phyloP scores from a whole-genome alignment of 2,888 invertebrate genomes.

The Brenthis ino region DNA sequence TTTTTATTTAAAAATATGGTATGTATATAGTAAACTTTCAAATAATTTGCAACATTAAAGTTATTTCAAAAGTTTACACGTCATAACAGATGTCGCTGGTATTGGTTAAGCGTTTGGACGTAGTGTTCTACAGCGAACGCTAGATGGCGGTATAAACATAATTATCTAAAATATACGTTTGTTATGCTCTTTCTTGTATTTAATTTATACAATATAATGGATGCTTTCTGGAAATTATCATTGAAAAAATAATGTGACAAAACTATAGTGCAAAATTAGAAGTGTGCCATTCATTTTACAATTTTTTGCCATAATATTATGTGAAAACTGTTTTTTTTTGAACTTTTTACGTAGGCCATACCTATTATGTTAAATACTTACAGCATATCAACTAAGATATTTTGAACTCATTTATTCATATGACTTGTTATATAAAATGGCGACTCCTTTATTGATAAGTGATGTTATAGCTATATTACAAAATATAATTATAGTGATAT shows the following conservation, averaged over 20 bases:
- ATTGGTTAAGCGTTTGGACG: background rate
- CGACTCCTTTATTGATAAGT: constrained; percentile 18
- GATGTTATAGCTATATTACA: constrained; percentile 27
- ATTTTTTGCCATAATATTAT: constrained; percentile 4
- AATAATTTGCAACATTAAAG: background rate
- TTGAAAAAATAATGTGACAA: background rate
- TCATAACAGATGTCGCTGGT: constrained; percentile 8
- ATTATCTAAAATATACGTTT: background rate
- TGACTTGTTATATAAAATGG: constrained; percentile 6
- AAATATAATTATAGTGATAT: constrained; percentile 22
- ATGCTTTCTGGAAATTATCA: background rate
- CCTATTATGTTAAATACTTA: constrained; percentile 3
- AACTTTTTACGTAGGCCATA: constrained; percentile 1
- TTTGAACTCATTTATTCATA: background rate
- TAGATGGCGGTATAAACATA: constrained; percentile 2
- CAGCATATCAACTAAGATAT: constrained; percentile 4
- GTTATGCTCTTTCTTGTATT: constrained; percentile 6
- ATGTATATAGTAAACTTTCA: background rate
- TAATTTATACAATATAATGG: background rate
- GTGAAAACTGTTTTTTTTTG: background rate
- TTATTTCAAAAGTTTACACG: background rate
- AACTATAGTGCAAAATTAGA: constrained; percentile 11
- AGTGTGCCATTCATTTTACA: constrained; percentile 7
- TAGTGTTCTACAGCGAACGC: background rate
- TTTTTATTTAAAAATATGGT: background rate